Conservation (phyloP, 1,140 invertebrate species). For the Acromyrmex charruanus region DNA sequence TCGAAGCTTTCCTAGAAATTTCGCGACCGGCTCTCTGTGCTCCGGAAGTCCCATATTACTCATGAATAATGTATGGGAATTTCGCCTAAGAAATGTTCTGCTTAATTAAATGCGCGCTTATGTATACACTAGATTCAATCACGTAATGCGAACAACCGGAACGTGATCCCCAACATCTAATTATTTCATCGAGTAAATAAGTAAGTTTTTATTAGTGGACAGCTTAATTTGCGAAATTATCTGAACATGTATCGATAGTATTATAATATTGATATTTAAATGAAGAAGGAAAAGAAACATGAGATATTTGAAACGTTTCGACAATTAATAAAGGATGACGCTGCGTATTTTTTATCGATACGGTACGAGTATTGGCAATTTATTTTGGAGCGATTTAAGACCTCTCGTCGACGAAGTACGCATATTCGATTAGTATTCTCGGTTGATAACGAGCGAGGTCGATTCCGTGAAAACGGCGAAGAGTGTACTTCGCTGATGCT, state of each 20-base stretch:
- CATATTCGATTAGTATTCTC: conserved; percentile 23
- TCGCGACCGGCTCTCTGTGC: conserved; percentile 5
- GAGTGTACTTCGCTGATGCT: conserved; percentile 41
- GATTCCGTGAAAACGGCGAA: conserved; percentile 46
- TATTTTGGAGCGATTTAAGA: conserved; percentile 30
- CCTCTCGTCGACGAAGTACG: background rate
- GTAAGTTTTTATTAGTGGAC: background rate
- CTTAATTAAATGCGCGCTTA: conserved; percentile 21
- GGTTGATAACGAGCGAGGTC: background rate
- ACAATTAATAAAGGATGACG: background rate
- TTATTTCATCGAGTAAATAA: conserved; percentile 22
- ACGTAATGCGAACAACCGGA: conserved; percentile 1
- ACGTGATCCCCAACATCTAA: background rate
- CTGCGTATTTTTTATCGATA: background rate
- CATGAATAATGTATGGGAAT: conserved; percentile 47
- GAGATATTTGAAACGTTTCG: background rate
- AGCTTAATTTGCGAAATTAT: background rate
- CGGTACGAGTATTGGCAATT: background rate
- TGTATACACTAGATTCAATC: background rate
- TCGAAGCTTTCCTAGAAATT: conserved; percentile 37
- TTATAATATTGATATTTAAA: background rate
- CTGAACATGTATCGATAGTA: background rate
- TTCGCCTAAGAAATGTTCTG: conserved; percentile 44
- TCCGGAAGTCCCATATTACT: conserved; percentile 33
- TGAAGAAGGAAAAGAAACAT: background rate